Evolutionary conservation across 2,113 vertebrate genomes (phyloP).

Genomic region (Pelecanoides urinatrix): DNA sequence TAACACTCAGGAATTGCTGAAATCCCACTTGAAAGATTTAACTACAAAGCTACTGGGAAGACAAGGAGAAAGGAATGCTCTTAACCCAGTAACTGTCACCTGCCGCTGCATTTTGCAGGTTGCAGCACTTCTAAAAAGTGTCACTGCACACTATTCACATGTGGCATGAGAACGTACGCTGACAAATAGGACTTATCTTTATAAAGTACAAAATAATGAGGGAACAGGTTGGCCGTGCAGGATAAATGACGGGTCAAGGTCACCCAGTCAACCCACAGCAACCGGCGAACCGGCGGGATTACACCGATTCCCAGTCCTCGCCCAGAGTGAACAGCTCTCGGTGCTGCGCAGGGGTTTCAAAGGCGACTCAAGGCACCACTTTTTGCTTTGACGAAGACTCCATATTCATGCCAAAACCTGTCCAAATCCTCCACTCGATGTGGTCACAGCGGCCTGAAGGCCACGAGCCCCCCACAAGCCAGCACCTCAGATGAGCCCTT

Average conservation of each 20-base stretch:
- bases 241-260: neutral
- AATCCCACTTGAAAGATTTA: neutral
- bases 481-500: accelerated
- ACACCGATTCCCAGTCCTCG: neutral
- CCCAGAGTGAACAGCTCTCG: neutral
- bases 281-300: accelerated
- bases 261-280: neutral
- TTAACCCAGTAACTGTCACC: neutral
- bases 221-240: neutral
- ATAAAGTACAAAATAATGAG: neutral
- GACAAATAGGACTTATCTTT: neutral
- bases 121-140: neutral
- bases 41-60: neutral
- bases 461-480: neutral
- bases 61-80: neutral
- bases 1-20: neutral
- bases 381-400: neutral
- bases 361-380: accelerated
- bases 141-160: accelerated
- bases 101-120: neutral
- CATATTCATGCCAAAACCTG: accelerated
- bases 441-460: accelerated
- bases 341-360: neutral
- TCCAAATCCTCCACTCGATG: accelerated
- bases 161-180: accelerated